Base-by-base conservation (phyloP, 1,140 invertebrate genomes). In the Oryctes rhinoceros region DNA sequence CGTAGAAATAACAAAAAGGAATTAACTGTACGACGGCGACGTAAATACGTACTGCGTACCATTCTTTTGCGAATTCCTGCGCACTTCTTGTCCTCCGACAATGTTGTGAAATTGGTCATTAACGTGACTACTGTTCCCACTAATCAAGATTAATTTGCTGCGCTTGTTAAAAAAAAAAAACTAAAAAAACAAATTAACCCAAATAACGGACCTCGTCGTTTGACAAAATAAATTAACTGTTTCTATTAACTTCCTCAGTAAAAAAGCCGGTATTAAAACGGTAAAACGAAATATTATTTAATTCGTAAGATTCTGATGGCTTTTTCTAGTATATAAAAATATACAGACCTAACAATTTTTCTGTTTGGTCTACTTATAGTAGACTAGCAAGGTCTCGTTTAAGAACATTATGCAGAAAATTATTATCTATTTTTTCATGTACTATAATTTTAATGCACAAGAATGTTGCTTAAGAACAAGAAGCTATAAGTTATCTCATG, bases 71-170 rank as follows among this genome's bases (percentile, higher is more conserved):
- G 18, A 59, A 59, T 59, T 59, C 53, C n/a, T 18, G 15, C 53
- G 53, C 53, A 18, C 53, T 59, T n/a, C n/a, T 15, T 59, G 53
- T 59, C 53, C 53, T 59, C 5, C 15, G 18, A 59, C 53, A 59
- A 59, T 59, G 53, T 2, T 59, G 18, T 20, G 53, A 59, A 59
- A 59, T 59, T 59, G 15, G 53, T 18, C 18, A 59, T 59, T 59
- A 59, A 18, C 3, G 15, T n/a, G 53, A 18, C 53, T 59, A 59
- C 53, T 15, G 53, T 59, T 59, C 53, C 18, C 53, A 15, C 53
- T 59, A 59, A 59, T 59, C 53, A 59, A 59, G 53, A 59, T 59
- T 59, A 59, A 59, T 59, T 59, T 59, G 13, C 53, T 15, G 53
- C 53, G 53, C 53, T 59, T 59, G 49, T 53, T 15, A n/a, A 18